Evolutionary conservation across 1,140 invertebrate genomes (phyloP), one percentile per base, ranked within the genome.

Genomic region (Plutomurus gul): DNA sequence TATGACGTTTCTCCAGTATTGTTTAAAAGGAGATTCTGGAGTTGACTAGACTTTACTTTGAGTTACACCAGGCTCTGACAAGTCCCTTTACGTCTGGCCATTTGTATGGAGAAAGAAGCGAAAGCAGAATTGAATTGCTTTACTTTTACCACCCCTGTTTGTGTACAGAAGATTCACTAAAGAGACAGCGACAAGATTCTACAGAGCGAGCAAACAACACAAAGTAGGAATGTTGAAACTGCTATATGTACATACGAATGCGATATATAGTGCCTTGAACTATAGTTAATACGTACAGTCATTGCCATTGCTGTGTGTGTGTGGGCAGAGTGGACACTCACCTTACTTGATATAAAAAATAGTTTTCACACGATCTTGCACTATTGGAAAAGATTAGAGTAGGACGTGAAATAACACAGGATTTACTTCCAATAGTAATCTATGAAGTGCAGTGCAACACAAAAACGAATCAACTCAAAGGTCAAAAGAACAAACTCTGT

Each of bases 401-500:
- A n/a, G n/a, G n/a, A n/a, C n/a, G n/a, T n/a, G n/a, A n/a, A n/a
- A n/a, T n/a, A n/a, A n/a, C n/a, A n/a, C n/a, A n/a, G n/a, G n/a
- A n/a, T n/a, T n/a, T n/a, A n/a, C n/a, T n/a, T n/a, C n/a, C n/a
- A n/a, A n/a, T n/a, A n/a, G n/a, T n/a, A n/a, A n/a, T n/a, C n/a
- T n/a, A n/a, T n/a, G 56, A 65, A 65, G 36, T 33, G 36, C 27
- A 27, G 51, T 25, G 30, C 25, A 65, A 16, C 36, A 65, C 25
- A 18, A 65, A 65, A 65, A 27, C n/a, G 30, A 65, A 65, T 65
- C 56, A 27, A 65, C 56, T 65, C 27, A 65, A 65, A 65, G 56
- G 56, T 65, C 56, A 65, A 65, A 65, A 65, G 56, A 65, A 65
- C 56, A 65, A 65, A 65, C 56, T 65, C 56, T 65, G 56, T 36